A percentile compares a stretch with the other conserved stretches of the same genome.
phyloP scores from a whole-genome alignment of 2,797 vertebrate species.

The Manis crassicaudata region DNA sequence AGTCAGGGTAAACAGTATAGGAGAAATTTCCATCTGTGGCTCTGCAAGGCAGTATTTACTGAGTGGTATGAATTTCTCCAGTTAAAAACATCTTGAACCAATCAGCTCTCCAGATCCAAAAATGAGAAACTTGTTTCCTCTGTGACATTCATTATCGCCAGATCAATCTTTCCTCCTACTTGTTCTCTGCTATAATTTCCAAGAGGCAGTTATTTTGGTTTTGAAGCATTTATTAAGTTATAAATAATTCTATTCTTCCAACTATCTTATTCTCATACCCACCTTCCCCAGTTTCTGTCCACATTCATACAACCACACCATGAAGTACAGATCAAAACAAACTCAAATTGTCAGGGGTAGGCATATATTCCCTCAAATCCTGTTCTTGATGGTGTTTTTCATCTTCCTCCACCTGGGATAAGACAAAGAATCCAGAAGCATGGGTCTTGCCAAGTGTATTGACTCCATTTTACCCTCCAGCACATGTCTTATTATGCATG shows the following conservation, averaged over 20 bases:
- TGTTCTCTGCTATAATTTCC: conserved; percentile 41
- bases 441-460: background rate
- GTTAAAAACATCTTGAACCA: conserved; percentile 65
- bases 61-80: conserved; percentile 39
- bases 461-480: background rate
- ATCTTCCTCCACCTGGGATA: background rate
- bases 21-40: conserved; percentile 23
- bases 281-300: background rate
- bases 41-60: conserved; percentile 43
- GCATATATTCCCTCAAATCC: background rate
- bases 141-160: conserved; percentile 38
- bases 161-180: conserved; percentile 48
- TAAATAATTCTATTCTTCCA: background rate
- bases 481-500: background rate
- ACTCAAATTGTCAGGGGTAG: background rate
- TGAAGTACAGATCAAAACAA: background rate
- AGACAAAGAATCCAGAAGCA: conserved; percentile 35
- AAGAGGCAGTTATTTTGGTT: conserved; percentile 55
- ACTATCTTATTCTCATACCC: background rate
- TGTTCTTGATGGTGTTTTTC: background rate
- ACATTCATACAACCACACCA: background rate
- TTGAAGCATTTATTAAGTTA: conserved; percentile 41
- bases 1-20: background rate
- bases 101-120: conserved; percentile 39
- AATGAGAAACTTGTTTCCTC: conserved; percentile 34